Evolutionary conservation across 2,888 invertebrate genomes (phyloP), one percentile per base, ranked within the genome.

Genomic region (Exocentrus adspersus): DNA sequence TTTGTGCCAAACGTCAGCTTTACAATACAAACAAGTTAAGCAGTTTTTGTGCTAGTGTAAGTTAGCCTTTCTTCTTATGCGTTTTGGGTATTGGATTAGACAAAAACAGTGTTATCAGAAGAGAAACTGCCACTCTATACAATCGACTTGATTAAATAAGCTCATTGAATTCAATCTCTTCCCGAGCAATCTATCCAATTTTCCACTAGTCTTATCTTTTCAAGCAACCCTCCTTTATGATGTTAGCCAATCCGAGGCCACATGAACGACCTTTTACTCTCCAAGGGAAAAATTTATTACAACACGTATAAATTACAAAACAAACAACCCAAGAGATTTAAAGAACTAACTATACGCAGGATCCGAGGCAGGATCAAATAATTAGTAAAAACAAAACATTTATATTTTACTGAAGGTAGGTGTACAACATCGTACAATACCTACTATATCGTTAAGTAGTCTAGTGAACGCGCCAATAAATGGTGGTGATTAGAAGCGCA

Each of bases 51-150:
- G 24, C 52, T 42, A 14, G 32, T 45, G 42, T 45, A 60, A 17
- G 48, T 21, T 43, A 45, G 41, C 50, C 32, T 60, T 56, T 56
- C 60, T 64, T 51, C 52, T 42, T 54, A 17, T 42, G 14, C n/a
- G 50, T 60, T 59, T 19, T 86, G 86, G 83, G 81, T 85, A 86
- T 80, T 82, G 83, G 83, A 87, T 86, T 85, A 87, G 86, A 86
- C 68, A 64, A 62, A 65, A 62, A 43, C 59, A 48, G 54, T 68
- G 54, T 54, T 54, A 54, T 54, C 54, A 43, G 62, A 68, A 62
- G 65, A 69, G 65, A 70, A 65, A 64, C 62, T 54, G 60, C 65
- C 66, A 60, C 65, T 58, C 70, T 61, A 68, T 67, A 69, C 75
- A 74, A 75, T 77, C 75, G 75, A 71, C 72, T 76, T 77, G 79